Conservation (phyloP, 1,140 invertebrate genomes). For the Aphis craccivora region DNA sequence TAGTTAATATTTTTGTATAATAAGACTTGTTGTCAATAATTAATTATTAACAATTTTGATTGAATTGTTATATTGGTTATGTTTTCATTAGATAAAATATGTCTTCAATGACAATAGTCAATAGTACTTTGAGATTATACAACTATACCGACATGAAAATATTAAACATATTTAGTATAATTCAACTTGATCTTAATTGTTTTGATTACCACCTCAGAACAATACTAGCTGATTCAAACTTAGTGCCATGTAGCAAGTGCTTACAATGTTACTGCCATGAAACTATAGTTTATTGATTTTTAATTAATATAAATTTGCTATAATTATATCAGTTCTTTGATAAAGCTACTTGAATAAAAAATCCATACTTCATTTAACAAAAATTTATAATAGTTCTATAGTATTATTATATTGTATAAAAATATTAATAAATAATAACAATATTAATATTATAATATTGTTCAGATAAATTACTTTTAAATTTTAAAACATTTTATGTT, state of each 20-base stretch:
- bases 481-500: not conserved
- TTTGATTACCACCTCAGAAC: not conserved
- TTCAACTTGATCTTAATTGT: not conserved
- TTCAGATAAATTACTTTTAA: not conserved
- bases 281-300: too few species aligned
- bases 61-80: not conserved
- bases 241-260: too few species aligned
- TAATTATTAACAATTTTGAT: not conserved
- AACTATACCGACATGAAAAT: not conserved
- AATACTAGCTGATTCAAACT: not conserved
- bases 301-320: not conserved
- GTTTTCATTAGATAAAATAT: not conserved
- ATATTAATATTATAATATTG: not conserved
- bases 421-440: not conserved
- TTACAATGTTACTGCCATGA: not conserved
- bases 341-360: too few species aligned
- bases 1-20: conserved; percentile 10
- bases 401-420: not conserved
- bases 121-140: not conserved
- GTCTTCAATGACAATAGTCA: not conserved
- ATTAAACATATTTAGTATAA: not conserved
- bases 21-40: not conserved
- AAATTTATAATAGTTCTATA: too few species aligned
- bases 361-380: too few species aligned
- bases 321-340: too few species aligned